phyloP scores from a whole-genome alignment of 1,140 invertebrate genomes.

The Aphidius gifuensis region DNA sequence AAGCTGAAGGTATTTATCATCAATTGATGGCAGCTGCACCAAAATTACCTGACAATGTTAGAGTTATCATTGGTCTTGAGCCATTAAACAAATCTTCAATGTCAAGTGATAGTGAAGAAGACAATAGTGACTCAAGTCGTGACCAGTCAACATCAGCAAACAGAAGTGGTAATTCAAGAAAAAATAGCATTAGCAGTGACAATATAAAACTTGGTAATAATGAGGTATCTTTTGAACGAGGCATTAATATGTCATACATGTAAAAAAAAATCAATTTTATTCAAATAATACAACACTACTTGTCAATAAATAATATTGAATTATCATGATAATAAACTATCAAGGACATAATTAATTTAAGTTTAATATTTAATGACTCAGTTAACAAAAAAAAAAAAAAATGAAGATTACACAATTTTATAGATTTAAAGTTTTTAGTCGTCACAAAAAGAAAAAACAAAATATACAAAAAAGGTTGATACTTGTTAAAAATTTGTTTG shows the following conservation, averaged over 20 bases:
- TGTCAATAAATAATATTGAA: no score
- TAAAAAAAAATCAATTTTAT: slow-evolving; percentile 27
- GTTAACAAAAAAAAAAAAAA: no score
- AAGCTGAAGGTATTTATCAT: slow-evolving; percentile 85
- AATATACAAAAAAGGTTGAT: no score
- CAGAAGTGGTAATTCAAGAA: slow-evolving; percentile 11
- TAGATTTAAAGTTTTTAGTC: no score
- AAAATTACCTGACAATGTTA: slow-evolving; percentile 66
- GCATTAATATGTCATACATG: slow-evolving; percentile 46
- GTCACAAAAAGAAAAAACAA: no score
- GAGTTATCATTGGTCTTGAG: slow-evolving; percentile 66
- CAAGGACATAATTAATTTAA: no score
- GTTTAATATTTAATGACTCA: no score
- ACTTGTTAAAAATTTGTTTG: no score
- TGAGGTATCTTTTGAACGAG: slow-evolving; percentile 46
- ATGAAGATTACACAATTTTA: no score
- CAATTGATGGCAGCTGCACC: slow-evolving; percentile 69
- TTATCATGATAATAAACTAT: no score
- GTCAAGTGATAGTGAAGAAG: slow-evolving; percentile 28
- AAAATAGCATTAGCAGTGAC: slow-evolving; percentile 26
- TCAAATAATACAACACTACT: no score
- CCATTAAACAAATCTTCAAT: slow-evolving; percentile 36
- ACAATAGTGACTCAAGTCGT: background rate
- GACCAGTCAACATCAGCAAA: background rate
- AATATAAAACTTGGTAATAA: slow-evolving; percentile 42